Conservation (phyloP, 2,888 invertebrate species). For the Cephus pygmeus region DNA sequence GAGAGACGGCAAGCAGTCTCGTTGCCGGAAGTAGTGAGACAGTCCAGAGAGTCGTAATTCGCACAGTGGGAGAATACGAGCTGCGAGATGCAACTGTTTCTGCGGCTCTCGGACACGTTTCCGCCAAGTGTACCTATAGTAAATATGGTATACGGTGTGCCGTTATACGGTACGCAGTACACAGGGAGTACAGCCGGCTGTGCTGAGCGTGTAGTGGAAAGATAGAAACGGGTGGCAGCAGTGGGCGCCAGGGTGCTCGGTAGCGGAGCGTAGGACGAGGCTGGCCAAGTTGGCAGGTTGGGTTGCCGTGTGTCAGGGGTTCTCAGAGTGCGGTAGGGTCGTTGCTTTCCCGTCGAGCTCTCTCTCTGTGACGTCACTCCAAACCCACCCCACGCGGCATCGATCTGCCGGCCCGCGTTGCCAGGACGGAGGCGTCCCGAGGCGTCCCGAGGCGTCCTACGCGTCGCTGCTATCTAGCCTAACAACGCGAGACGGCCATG, state of each 20-base stretch:
- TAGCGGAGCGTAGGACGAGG: constrained; percentile 2
- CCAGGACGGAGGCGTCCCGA: constrained; percentile 4
- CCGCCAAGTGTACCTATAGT: constrained; percentile 2
- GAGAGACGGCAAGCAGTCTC: not conserved
- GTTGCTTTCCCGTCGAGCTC: constrained; percentile 5
- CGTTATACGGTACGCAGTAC: not conserved
- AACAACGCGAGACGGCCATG: constrained; percentile 25
- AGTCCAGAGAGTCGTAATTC: not conserved
- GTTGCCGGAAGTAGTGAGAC: not conserved
- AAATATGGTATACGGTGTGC: not conserved
- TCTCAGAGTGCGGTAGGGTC: not conserved
- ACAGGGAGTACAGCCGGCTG: not conserved
- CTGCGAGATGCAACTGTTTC: constrained; percentile 17
- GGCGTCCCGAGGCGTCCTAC: constrained; percentile 18
- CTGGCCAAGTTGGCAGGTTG: constrained; percentile 3
- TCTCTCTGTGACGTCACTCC: constrained; percentile 35
- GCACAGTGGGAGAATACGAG: not conserved
- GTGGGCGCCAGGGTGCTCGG: not conserved
- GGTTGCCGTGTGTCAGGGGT: not conserved
- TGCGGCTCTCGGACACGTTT: constrained; percentile 25
- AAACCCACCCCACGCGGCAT: constrained; percentile 22
- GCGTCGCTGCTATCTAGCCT: constrained; percentile 24
- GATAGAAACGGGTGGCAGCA: not conserved
- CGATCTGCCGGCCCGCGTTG: constrained; percentile 23
- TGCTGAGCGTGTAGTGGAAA: not conserved